Base-by-base conservation (phyloP, 2,797 vertebrate genomes). In the Sorex maritimensis region DNA sequence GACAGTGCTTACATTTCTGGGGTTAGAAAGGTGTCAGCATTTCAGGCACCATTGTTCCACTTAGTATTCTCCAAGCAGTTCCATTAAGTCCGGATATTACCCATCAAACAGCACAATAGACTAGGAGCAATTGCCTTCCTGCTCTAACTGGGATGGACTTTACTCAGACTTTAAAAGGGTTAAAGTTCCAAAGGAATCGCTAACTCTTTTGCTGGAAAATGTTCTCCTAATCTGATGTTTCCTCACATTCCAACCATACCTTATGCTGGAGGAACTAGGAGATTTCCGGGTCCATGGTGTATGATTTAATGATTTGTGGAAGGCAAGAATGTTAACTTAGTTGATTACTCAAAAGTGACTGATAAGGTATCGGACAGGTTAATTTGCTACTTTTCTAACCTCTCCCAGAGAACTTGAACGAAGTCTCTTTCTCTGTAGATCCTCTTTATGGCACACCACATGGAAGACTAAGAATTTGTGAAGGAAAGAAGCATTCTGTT, bases 351-450 rank as follows among this genome's bases (percentile, higher is more conserved):
- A 93, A 95, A 95, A 91, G 55, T 30, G 80, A 79, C 91, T 95
- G 95, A 96, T 97, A 96, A 95, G 89, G 67, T 97, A 93, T 94
- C 94, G 93, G 82, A 78, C 80, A 90, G 85, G 74, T 96, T 96
- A 97, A 96, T 90, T 82, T 94, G 85, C 81, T 96, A 92, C 85
- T 88, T 96, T 92, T 77, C 85, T 92, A 95, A 86, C 80, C 91
- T 96, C 90, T 95, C 69, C 65, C 75, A 92, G 80, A 81, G 88
- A 92, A 94, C 91, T 95, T 92, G 87, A 96, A 93, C 87, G 12
- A 92, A 90, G 44, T 24, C 55, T 95, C 24, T n/a, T 89, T 88
- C 86, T 93, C n/a, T 24, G 24, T 41, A 71, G 71, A 58, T 90
- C 68, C 12, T 87, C 77, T 68, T 94, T 93, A 95, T 81, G 88